phyloP scores from a whole-genome alignment of 2,113 vertebrate species.

The Circaetus gallicus region DNA sequence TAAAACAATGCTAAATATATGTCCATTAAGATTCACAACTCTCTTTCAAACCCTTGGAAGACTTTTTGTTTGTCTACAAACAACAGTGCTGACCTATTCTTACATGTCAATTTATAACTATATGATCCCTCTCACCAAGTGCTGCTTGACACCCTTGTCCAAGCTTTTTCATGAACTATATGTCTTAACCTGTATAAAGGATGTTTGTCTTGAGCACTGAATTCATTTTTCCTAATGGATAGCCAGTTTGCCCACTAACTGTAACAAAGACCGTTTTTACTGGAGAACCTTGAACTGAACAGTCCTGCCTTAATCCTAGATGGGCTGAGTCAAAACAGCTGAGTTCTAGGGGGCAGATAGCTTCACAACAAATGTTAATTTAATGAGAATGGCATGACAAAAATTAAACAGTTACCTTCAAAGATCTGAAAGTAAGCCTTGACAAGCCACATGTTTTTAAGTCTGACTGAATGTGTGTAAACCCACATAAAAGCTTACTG shows the following conservation, averaged over 20 bases:
- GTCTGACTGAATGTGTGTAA: not conserved
- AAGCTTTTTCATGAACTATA: not conserved
- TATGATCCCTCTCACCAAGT: not conserved
- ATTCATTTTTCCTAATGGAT: not conserved
- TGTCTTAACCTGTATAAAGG: not conserved
- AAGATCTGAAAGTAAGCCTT: slow-evolving; percentile 6
- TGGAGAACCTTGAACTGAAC: not conserved
- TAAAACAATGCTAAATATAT: not conserved
- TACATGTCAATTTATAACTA: not conserved
- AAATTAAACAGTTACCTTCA: slow-evolving; percentile 41
- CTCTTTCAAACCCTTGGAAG: not conserved
- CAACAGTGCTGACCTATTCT: not conserved
- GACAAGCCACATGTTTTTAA: slow-evolving; percentile 13
- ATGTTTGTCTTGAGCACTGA: not conserved
- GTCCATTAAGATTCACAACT: not conserved
- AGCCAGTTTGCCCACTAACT: not conserved
- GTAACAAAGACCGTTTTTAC: not conserved
- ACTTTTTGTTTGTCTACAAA: not conserved
- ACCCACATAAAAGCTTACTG: slow-evolving; percentile 15
- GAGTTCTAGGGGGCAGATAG: not conserved
- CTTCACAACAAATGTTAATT: slow-evolving; percentile 27
- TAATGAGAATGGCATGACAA: slow-evolving; percentile 23
- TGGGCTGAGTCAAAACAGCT: not conserved
- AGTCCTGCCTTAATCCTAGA: not conserved
- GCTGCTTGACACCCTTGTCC: not conserved